phyloP scores from a whole-genome alignment of 1,140 invertebrate genomes.

The Daktulosphaira vitifoliae region DNA sequence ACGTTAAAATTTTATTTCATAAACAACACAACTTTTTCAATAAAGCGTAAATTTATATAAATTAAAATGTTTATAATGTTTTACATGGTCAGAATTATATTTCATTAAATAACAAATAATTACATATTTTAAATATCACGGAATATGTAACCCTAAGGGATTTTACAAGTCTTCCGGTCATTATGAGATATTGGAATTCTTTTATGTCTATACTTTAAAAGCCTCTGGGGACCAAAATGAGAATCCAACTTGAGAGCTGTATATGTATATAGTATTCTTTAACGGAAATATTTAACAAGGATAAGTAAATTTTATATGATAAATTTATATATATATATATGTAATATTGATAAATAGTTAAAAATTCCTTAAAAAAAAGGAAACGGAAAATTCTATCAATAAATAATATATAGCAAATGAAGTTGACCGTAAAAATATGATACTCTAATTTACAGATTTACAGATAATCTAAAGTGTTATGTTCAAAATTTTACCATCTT shows the following conservation, averaged over 20 bases:
- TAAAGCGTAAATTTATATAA: too few relatives aligned
- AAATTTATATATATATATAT: neutral
- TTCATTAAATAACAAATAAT: constrained; percentile 26
- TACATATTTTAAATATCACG: constrained; percentile 21
- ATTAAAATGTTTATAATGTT: too few relatives aligned
- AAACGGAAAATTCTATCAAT: too few relatives aligned
- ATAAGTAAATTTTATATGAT: neutral
- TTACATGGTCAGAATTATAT: constrained; percentile 11
- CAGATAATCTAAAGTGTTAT: too few relatives aligned
- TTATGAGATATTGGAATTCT: constrained; percentile 24
- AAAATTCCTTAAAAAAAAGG: neutral
- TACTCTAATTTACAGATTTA: too few relatives aligned
- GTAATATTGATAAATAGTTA: neutral
- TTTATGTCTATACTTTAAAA: constrained; percentile 15
- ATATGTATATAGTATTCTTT: constrained; percentile 17
- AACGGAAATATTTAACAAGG: constrained; percentile 15
- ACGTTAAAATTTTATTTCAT: too few relatives aligned
- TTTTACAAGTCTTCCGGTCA: neutral
- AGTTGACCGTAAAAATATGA: too few relatives aligned
- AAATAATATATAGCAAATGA: too few relatives aligned
- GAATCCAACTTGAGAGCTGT: constrained; percentile 1
- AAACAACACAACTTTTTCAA: too few relatives aligned
- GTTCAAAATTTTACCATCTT: too few relatives aligned
- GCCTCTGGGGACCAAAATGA: constrained; percentile 2
- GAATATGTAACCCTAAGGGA: neutral